phyloP scores from a whole-genome alignment of 2,888 invertebrate species.

The Metallyticus violacea region DNA sequence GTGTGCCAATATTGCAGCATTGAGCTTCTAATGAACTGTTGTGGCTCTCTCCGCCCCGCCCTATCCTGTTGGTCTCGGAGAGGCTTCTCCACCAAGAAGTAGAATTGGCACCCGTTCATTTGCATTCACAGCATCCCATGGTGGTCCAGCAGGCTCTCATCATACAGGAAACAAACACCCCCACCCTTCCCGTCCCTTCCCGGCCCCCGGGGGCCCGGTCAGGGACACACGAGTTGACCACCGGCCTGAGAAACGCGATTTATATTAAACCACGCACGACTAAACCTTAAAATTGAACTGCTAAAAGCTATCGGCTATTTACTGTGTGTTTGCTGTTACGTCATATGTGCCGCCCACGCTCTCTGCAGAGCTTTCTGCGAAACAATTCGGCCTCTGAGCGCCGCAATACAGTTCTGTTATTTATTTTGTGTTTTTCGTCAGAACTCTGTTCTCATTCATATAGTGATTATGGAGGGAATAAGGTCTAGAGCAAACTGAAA shows the following conservation, averaged over 20 bases:
- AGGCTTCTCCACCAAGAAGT: neutral
- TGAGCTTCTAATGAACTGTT: neutral
- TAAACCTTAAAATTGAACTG: constrained; percentile 28
- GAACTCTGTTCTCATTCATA: neutral
- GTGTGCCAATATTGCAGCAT: neutral
- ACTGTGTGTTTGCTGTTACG: neutral
- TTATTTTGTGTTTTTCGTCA: neutral
- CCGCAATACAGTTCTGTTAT: neutral
- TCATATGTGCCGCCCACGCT: neutral
- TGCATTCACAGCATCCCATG: neutral
- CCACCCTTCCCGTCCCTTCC: neutral
- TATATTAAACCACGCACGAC: constrained; percentile 25
- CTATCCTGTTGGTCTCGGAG: neutral
- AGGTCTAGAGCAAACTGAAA: neutral
- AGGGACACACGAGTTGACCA: neutral
- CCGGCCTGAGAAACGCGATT: constrained; percentile 25
- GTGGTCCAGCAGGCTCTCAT: neutral
- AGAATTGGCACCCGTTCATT: neutral
- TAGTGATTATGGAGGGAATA: neutral
- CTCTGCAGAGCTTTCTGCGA: neutral
- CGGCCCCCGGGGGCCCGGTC: neutral
- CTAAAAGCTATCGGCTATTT: constrained; percentile 25
- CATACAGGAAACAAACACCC: neutral
- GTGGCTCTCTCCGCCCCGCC: neutral
- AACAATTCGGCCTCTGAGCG: too few species aligned